A percentile compares a stretch with the other conserved stretches of the same genome.
Evolutionary conservation across 2,113 vertebrate species (phyloP).

Genomic region (Clupea harengus): DNA sequence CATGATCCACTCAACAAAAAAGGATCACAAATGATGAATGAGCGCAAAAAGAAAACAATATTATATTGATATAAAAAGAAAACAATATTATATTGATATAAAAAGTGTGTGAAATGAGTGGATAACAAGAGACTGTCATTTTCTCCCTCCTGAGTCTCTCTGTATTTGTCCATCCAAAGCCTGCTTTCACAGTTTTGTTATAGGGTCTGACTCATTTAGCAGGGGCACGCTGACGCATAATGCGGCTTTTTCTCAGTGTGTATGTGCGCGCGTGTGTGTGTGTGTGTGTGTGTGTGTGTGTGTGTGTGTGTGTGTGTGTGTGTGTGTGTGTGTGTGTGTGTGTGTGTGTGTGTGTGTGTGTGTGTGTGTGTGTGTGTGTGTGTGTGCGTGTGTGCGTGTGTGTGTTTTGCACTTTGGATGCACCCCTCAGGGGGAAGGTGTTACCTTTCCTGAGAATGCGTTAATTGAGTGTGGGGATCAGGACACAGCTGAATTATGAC

Average conservation of each 20-base stretch:
- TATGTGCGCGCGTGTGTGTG: not conserved
- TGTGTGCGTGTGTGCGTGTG: not conserved
- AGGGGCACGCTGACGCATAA: not conserved
- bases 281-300: not conserved
- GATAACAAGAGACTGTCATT: not conserved
- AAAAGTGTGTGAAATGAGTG: not conserved
- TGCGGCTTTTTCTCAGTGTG: not conserved
- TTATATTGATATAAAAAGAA: too few relatives aligned
- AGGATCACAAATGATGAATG: too few relatives aligned
- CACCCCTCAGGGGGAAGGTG: constrained; percentile 43
- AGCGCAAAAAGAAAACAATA: too few relatives aligned
- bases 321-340: constrained; percentile 15
- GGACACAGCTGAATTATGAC: constrained; percentile 44
- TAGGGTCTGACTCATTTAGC: not conserved
- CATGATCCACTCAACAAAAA: too few relatives aligned
- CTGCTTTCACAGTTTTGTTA: not conserved
- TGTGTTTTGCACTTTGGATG: constrained; percentile 47
- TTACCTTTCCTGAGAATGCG: constrained; percentile 45
- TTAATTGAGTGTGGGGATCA: constrained; percentile 53
- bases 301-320: not conserved
- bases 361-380: not conserved
- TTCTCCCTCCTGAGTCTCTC: not conserved
- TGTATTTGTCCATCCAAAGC: not conserved
- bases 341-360: constrained; percentile 13
- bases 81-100: not conserved